phyloP scores from a whole-genome alignment of 1,140 invertebrate species.

The Drosophila kohkoa region DNA sequence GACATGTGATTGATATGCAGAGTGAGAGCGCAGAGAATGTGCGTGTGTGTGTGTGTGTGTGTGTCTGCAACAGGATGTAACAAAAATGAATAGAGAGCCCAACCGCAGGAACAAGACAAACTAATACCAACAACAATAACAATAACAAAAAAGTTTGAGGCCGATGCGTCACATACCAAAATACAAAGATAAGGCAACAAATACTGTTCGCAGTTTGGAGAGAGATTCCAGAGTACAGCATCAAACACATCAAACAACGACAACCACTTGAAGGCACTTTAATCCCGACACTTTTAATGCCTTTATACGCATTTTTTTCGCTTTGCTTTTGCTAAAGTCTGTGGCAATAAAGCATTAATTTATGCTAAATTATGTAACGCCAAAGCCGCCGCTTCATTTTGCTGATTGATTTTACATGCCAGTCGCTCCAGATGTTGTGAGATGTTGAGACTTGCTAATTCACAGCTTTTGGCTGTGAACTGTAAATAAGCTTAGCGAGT shows the following conservation, averaged over 20 bases:
- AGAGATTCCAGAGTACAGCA: too few relatives aligned
- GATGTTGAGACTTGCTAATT: conserved; percentile 38
- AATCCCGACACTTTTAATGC: not conserved
- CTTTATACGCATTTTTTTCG: not conserved
- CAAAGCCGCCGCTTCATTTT: conserved; percentile 20
- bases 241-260: conserved; percentile 27
- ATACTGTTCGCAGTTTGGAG: conserved; percentile 1
- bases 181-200: conserved; percentile 6
- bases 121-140: conserved; percentile 12
- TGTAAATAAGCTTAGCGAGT: conserved; percentile 5
- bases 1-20: conserved; percentile 79
- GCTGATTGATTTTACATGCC: conserved; percentile 49
- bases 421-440: conserved; percentile 24
- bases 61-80: conserved; percentile 28
- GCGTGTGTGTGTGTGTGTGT: conserved; percentile 11
- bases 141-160: conserved; percentile 19
- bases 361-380: conserved; percentile 59
- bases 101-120: conserved; percentile 26
- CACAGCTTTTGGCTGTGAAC: conserved; percentile 4
- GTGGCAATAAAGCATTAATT: conserved; percentile 44
- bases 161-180: conserved; percentile 31
- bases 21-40: conserved; percentile 44
- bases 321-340: conserved; percentile 12
- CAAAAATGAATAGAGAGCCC: conserved; percentile 34
- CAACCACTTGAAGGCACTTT: conserved; percentile 21